Conservation (phyloP, 1,140 invertebrate genomes). For the Tribolium madens region DNA sequence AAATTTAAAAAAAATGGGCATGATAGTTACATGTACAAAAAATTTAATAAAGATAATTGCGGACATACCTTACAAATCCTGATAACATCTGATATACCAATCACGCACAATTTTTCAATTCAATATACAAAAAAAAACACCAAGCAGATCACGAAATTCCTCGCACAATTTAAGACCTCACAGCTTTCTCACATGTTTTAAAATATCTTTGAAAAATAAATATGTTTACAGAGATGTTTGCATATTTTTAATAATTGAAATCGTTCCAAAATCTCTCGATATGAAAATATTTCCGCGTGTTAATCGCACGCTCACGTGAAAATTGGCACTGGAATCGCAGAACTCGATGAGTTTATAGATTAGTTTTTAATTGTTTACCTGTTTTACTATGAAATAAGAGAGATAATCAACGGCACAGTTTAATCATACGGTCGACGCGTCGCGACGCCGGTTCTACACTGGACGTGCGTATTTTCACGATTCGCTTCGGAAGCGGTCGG, state of each 20-base stretch:
- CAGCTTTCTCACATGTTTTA: conserved; percentile 2
- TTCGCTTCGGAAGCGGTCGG: conserved; percentile 10
- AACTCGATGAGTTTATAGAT: not conserved
- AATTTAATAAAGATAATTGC: not conserved
- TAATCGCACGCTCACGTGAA: not conserved
- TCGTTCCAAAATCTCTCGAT: not conserved
- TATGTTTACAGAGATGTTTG: conserved; percentile 7
- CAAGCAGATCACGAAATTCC: no score
- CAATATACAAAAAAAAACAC: no score
- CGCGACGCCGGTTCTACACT: conserved; percentile 41
- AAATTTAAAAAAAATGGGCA: not conserved
- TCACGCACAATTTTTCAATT: not conserved
- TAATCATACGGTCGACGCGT: conserved; percentile 45
- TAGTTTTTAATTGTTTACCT: conserved; percentile 35
- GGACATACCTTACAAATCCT: not conserved
- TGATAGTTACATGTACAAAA: not conserved
- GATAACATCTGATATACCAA: not conserved
- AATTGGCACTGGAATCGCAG: not conserved
- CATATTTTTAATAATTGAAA: conserved; percentile 17
- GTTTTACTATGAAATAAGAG: conserved; percentile 16
- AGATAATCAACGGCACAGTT: conserved; percentile 27
- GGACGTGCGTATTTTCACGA: conserved; percentile 43
- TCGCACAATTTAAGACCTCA: not conserved
- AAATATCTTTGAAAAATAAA: conserved; percentile 5
- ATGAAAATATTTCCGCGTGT: conserved; percentile 10